A percentile compares a stretch with the other conserved stretches of the same genome.
Evolutionary conservation across 2,797 vertebrate species (phyloP).

Genomic region (Halcyon chelicuti): DNA sequence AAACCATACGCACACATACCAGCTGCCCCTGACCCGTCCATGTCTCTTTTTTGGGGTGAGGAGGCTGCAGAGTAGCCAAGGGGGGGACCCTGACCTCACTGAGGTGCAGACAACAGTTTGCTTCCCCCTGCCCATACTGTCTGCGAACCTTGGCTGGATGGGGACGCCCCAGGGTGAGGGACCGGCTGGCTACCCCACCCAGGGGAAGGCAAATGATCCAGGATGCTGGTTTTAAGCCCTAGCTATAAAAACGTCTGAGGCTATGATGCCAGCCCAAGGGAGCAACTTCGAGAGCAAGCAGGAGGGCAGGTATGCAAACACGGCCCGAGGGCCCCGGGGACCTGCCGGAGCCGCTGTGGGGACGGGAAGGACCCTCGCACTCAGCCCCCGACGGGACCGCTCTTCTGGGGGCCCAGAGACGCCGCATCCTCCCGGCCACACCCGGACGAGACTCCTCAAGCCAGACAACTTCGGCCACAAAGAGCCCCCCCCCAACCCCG

Average conservation of each 20-base stretch:
- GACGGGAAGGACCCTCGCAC: neutral
- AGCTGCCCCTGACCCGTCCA: neutral
- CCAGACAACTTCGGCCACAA: no score
- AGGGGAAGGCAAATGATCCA: neutral
- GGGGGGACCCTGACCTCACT: accelerated
- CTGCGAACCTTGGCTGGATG: neutral
- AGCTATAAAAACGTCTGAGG: neutral
- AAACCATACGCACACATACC: accelerated
- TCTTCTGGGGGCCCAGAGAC: accelerated
- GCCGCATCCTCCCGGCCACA: neutral
- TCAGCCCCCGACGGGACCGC: accelerated
- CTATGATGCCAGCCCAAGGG: neutral
- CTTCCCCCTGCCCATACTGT: no score
- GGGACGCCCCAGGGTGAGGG: no score
- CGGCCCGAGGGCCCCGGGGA: neutral
- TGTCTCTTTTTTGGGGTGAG: no score
- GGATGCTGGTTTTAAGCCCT: neutral
- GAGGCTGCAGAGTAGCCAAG: accelerated
- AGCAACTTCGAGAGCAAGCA: accelerated
- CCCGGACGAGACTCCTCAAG: accelerated
- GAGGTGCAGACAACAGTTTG: neutral
- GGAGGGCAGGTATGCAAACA: neutral
- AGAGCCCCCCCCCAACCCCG: neutral
- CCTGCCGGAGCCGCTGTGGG: neutral
- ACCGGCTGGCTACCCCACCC: accelerated